Evolutionary conservation across 2,888 invertebrate species (phyloP).

Genomic region (Limnephilus lunatus): DNA sequence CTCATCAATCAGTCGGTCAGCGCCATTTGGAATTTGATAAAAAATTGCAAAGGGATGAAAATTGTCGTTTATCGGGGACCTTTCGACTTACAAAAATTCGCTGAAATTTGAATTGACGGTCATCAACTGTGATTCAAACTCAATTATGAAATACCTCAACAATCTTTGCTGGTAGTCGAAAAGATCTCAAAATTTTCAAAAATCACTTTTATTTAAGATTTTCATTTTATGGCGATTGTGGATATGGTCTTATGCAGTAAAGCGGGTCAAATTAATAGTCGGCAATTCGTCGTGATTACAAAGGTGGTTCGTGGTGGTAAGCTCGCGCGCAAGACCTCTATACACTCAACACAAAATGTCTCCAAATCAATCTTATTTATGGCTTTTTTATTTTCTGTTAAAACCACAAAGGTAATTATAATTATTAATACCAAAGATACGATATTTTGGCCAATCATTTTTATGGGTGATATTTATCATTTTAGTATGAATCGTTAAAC

Average conservation of each 20-base stretch:
- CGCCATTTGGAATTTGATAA: too few species aligned
- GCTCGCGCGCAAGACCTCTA: neutral
- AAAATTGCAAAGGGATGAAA: too few species aligned
- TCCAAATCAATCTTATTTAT: neutral
- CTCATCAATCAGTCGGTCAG: too few species aligned
- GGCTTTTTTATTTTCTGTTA: neutral
- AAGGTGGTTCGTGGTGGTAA: neutral
- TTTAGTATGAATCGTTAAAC: neutral
- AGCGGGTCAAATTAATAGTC: conserved; percentile 58
- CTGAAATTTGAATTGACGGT: too few species aligned
- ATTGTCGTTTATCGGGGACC: too few species aligned
- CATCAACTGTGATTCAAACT: too few species aligned
- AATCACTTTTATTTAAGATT: neutral
- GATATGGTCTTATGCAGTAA: conserved; percentile 27
- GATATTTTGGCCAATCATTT: neutral
- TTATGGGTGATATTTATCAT: neutral
- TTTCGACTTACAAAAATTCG: too few species aligned
- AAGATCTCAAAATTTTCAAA: too few species aligned
- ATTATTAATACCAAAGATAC: neutral
- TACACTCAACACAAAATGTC: neutral
- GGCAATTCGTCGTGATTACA: conserved; percentile 61
- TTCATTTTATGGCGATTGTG: neutral
- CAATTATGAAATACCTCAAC: too few species aligned
- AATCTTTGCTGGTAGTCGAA: too few species aligned
- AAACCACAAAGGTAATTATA: neutral